Percentiles rank a stretch among this genome's conserved stretches.
Conservation (phyloP, 2,113 vertebrate species). For the Pterocles burchelli region DNA sequence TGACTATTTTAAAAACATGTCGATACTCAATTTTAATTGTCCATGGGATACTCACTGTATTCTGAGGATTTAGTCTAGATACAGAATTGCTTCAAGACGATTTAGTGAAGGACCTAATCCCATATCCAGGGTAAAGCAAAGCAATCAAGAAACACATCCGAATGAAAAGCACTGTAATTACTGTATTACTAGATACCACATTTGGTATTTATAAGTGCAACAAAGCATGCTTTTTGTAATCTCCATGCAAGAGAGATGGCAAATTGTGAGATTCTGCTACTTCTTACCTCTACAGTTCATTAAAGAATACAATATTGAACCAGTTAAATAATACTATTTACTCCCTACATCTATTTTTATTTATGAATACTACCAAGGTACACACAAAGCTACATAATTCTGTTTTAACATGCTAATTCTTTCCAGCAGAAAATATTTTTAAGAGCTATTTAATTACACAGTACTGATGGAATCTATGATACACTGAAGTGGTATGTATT, state of each 20-base stretch:
- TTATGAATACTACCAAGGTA: not conserved
- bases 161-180: not conserved
- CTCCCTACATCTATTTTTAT: not conserved
- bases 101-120: not conserved
- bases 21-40: conserved; percentile 49
- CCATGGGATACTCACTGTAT: not conserved
- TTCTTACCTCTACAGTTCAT: not conserved
- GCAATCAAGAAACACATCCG: not conserved
- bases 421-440: not conserved
- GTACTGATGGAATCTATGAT: not conserved
- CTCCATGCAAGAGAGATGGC: not conserved
- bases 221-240: not conserved
- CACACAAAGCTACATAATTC: not conserved
- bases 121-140: not conserved
- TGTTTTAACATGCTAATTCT: not conserved
- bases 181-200: not conserved
- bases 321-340: not conserved
- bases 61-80: not conserved
- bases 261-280: not conserved
- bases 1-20: conserved; percentile 56
- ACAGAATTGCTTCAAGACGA: conserved; percentile 4
- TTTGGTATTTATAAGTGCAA: not conserved
- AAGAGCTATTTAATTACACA: not conserved
- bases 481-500: not conserved
- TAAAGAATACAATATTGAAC: not conserved